Conservation (phyloP, 2,113 vertebrate species). For the Noturus placidus region DNA sequence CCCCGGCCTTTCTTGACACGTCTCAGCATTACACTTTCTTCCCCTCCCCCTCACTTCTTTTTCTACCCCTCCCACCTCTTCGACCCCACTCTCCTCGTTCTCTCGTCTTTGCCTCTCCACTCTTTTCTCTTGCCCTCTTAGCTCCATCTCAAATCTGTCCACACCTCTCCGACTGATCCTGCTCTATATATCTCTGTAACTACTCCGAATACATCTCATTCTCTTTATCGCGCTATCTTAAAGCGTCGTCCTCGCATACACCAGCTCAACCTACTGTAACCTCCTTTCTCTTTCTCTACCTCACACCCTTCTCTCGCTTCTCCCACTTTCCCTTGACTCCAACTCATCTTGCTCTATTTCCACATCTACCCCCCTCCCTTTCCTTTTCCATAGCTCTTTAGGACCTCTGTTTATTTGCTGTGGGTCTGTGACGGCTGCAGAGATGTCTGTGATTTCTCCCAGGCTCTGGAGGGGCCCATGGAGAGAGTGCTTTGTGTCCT, state of each 20-base stretch:
- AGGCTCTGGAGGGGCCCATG: conserved; percentile 71
- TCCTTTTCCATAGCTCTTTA: conserved; percentile 35
- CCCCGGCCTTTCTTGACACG: conserved; percentile 78
- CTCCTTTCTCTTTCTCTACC: conserved; percentile 13
- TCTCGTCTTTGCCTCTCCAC: conserved; percentile 21
- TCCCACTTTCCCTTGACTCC: conserved; percentile 8
- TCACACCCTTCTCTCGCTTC: background rate
- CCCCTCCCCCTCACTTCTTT: conserved; percentile 55
- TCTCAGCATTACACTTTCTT: conserved; percentile 76
- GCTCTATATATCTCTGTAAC: background rate
- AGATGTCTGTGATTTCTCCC: conserved; percentile 72
- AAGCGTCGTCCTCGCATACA: background rate
- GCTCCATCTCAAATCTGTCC: conserved; percentile 35
- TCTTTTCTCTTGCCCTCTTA: conserved; percentile 31
- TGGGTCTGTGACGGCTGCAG: conserved; percentile 60
- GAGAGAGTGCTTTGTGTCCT: conserved; percentile 74
- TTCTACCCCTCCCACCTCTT: conserved; percentile 40
- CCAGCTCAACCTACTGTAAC: background rate
- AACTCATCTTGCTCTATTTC: conserved; percentile 6
- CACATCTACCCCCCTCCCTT: background rate
- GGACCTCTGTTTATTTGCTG: conserved; percentile 58
- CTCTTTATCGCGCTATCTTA: background rate
- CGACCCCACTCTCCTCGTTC: conserved; percentile 36
- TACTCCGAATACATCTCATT: background rate
- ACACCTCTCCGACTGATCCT: conserved; percentile 12